phyloP scores from a whole-genome alignment of 2,797 vertebrate genomes.

The Dendrocincla fuliginosa region DNA sequence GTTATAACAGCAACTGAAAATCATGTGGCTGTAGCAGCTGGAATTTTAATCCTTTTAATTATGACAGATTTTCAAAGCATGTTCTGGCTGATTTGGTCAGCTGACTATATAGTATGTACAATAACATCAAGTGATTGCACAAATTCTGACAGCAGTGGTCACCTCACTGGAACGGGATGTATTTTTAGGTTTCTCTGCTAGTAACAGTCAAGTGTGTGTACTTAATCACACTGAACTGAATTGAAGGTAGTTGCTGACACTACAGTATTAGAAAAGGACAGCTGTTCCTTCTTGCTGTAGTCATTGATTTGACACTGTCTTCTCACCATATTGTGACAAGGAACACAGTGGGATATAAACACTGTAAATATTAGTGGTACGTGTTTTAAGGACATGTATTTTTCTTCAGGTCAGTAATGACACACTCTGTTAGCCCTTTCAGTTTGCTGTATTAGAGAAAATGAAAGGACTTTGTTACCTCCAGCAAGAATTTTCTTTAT shows the following conservation, averaged over 20 bases:
- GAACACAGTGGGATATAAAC: not conserved
- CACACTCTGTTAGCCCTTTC: not conserved
- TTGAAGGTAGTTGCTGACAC: conserved; percentile 57
- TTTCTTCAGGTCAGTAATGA: not conserved
- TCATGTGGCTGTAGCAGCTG: conserved; percentile 62
- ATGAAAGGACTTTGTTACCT: not conserved
- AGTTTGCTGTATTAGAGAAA: not conserved
- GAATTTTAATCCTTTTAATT: conserved; percentile 72
- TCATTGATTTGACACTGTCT: conserved; percentile 20
- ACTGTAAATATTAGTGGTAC: not conserved
- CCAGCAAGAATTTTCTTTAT: not conserved
- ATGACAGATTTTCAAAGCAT: conserved; percentile 66
- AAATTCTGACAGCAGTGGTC: conserved; percentile 65
- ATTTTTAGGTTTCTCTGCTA: conserved; percentile 78
- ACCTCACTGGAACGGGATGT: conserved; percentile 71
- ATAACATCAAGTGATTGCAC: conserved; percentile 69
- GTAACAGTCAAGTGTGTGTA: conserved; percentile 68
- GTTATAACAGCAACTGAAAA: conserved; percentile 61
- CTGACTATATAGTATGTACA: conserved; percentile 63
- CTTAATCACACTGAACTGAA: conserved; percentile 20
- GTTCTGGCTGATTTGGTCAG: conserved; percentile 65
- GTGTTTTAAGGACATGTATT: not conserved
- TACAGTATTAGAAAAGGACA: conserved; percentile 65
- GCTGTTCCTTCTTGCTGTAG: conserved; percentile 61
- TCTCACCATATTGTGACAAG: conserved; percentile 2